Base-by-base conservation (phyloP, 2,797 vertebrate species). In the Cichlasoma orientale region DNA sequence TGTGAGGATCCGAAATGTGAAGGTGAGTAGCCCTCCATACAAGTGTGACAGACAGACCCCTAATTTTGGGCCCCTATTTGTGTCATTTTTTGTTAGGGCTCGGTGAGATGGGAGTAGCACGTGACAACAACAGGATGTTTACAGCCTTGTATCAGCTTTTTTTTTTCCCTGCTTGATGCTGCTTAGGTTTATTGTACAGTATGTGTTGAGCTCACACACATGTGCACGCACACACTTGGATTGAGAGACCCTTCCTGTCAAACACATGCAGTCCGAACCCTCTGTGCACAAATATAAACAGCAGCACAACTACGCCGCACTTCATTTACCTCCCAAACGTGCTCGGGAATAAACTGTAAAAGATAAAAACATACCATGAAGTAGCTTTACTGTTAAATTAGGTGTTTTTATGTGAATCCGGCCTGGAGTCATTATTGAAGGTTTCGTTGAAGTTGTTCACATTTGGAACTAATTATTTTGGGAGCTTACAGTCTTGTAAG, bases 1-100 rank as follows among this genome's bases (percentile, higher is more conserved):
- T 85, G 94, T 97, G 58, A 97, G 95, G 93, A 94, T 99, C 83
- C 96, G 88, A 92, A 98, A 98, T 88, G 86, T 95, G 80, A 99
- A 98, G 97, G 98, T 99, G 94, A 92, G 94, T 87, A 14, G 41
- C 2, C 44, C 23, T 50, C 12, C n/a, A 38, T 25, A 21, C 11
- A 56, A 38, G 2, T 18, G 23, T 29, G 27, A 11, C 5, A 23
- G 13, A 11, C 2, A 8, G 14, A 31, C 33, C 6, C 14, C 13
- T 75, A 54, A 47, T 23, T 19, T 18, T 8, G 4, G 5, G 4
- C n/a, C 1, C 18, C 1, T 19, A 0, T 41, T 75, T 72, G n/a
- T 56, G n/a, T 56, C 3, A 54, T 18, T 41, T 18, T 18, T 29
- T 55, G 16, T n/a, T 18, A 4, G 7, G 44, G 29, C 38, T 47